These are phyloP conservation scores for Varanus komodoensis DNA, from an alignment of 2,113 vertebrate genomes.

Conservation along the genomic window DNA sequence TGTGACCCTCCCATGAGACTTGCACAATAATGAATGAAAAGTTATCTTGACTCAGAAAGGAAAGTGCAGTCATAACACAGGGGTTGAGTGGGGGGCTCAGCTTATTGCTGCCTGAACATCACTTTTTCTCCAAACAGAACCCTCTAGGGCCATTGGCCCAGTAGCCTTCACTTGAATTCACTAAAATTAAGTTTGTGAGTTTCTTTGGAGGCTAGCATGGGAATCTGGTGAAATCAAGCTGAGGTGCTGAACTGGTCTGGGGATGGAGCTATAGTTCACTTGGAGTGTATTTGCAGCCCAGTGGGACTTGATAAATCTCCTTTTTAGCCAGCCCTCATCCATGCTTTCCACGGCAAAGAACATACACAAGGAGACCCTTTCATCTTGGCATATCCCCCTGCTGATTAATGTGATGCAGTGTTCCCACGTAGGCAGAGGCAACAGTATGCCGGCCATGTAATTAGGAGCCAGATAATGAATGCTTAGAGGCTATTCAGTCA, in stretches of 20 bases:
- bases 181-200: conserved; percentile 10
- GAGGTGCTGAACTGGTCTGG: conserved; percentile 33
- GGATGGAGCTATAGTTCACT: conserved; percentile 40
- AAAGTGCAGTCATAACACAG: rapidly evolving
- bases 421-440: conserved; percentile 67
- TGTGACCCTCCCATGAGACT: background rate
- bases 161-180: background rate
- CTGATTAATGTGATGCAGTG: conserved; percentile 69
- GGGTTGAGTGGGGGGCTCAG: background rate
- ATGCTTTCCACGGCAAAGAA: conserved; percentile 72
- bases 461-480: conserved; percentile 70
- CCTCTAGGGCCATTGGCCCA: background rate
- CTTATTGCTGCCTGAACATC: background rate
- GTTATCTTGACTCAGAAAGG: background rate
- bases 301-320: conserved; percentile 66
- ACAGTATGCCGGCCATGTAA: conserved; percentile 68
- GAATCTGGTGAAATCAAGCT: conserved; percentile 39
- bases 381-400: conserved; percentile 72
- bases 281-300: conserved; percentile 56
- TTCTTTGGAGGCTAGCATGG: conserved; percentile 18
- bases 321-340: conserved; percentile 47
- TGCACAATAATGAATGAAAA: background rate
- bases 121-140: background rate
- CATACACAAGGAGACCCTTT: conserved; percentile 74
- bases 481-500: conserved; percentile 63